Evolutionary conservation across 2,888 invertebrate genomes (phyloP).

Genomic region (Kuschelorhynchus macadamiae): DNA sequence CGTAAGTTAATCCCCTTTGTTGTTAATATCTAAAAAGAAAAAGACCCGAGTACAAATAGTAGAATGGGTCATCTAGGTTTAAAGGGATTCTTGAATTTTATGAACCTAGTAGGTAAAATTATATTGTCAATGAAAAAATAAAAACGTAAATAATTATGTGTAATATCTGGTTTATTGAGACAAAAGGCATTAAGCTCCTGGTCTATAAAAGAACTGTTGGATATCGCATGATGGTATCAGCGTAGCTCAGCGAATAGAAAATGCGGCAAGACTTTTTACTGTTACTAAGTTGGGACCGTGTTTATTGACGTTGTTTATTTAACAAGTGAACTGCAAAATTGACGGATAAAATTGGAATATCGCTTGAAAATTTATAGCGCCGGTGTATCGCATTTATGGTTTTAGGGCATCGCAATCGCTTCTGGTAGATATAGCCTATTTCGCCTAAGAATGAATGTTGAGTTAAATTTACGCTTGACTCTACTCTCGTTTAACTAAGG

Average conservation of each 20-base stretch:
- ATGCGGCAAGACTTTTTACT: slow-evolving; percentile 26
- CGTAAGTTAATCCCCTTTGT: too few relatives aligned
- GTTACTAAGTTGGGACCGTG: slow-evolving; percentile 25
- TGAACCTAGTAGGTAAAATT: too few relatives aligned
- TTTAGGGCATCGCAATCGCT: slow-evolving; percentile 10
- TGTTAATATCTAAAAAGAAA: too few relatives aligned
- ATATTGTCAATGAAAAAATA: too few relatives aligned
- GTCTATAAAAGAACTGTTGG: background rate
- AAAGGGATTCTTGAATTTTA: too few relatives aligned
- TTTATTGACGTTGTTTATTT: slow-evolving; percentile 34
- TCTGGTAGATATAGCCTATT: background rate
- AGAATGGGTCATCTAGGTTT: too few relatives aligned
- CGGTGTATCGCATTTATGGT: background rate
- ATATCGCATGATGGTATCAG: slow-evolving; percentile 12
- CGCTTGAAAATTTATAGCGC: slow-evolving; percentile 17
- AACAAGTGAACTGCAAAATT: slow-evolving; percentile 37
- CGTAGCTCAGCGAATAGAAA: slow-evolving; percentile 19
- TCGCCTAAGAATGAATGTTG: background rate
- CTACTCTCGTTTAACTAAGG: too few relatives aligned
- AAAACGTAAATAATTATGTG: too few relatives aligned
- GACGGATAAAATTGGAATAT: slow-evolving; percentile 32
- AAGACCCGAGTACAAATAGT: too few relatives aligned
- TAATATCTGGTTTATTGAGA: too few relatives aligned
- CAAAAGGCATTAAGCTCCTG: too few relatives aligned
- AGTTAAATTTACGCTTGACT: too few relatives aligned